Conservation (phyloP, 2,888 invertebrate species). For the Brachyopa scutellaris region DNA sequence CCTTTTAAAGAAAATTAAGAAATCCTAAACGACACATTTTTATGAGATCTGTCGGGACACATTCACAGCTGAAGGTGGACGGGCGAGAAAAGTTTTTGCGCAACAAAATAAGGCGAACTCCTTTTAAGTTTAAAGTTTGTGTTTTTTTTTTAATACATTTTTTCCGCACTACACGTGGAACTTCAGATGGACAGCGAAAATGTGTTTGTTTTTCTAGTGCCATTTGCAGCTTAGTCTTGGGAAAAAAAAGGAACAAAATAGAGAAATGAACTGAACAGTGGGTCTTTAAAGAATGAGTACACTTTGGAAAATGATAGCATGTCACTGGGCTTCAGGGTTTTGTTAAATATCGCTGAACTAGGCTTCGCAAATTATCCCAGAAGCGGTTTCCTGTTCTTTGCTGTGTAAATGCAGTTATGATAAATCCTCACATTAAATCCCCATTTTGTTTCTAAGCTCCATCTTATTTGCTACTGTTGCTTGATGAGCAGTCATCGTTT, state of each 20-base stretch:
- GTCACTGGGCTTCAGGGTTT: too few species aligned
- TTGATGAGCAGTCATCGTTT: too few species aligned
- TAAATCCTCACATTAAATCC: too few species aligned
- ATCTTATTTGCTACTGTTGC: too few species aligned
- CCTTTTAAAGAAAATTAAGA: conserved; percentile 73
- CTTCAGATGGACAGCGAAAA: conserved; percentile 38
- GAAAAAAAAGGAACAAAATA: neutral
- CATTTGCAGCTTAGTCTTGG: conserved; percentile 26
- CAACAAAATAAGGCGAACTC: conserved; percentile 26
- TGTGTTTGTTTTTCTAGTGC: conserved; percentile 16
- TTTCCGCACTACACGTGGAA: neutral
- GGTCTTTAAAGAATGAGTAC: neutral
- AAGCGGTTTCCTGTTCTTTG: too few species aligned
- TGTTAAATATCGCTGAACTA: too few species aligned
- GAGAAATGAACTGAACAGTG: neutral
- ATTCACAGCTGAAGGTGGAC: conserved; percentile 43
- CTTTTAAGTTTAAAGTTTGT: conserved; percentile 23
- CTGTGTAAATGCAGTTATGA: too few species aligned
- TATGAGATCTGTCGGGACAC: conserved; percentile 66
- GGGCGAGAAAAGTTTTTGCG: conserved; percentile 35
- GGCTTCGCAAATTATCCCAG: too few species aligned
- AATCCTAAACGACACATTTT: conserved; percentile 72
- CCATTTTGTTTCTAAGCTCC: too few species aligned
- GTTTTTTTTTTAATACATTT: conserved; percentile 10
- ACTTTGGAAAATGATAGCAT: too few species aligned